Conservation (phyloP, 2,113 vertebrate species). For the Colossoma macropomum region DNA sequence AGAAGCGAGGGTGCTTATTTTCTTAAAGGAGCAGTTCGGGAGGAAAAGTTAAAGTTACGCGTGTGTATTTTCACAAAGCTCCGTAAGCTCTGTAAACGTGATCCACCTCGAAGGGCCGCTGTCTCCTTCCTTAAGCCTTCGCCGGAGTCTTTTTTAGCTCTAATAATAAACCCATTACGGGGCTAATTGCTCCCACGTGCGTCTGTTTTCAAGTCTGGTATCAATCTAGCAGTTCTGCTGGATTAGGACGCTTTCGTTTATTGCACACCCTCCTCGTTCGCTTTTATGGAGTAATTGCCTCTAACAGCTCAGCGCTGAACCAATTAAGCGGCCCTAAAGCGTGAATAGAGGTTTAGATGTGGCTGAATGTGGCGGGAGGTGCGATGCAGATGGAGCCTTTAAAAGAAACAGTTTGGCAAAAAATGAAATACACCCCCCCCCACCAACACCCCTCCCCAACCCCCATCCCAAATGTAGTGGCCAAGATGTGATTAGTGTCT, state of each 20-base stretch:
- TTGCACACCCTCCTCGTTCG: constrained; percentile 50
- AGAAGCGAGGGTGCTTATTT: constrained; percentile 25
- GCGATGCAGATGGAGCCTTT: not conserved
- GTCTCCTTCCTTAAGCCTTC: constrained; percentile 39
- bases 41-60: not conserved
- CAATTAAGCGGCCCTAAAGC: constrained; percentile 60
- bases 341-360: constrained; percentile 35
- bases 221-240: constrained; percentile 48
- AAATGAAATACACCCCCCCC: not conserved
- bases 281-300: constrained; percentile 63
- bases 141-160: constrained; percentile 25
- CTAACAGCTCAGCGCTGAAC: constrained; percentile 55
- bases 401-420: not conserved
- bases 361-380: not conserved
- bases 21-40: constrained; percentile 35
- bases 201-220: constrained; percentile 58
- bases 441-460: not conserved
- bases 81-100: not conserved
- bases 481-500: no score
- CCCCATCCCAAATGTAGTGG: no score
- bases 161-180: constrained; percentile 58
- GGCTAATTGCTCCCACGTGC: constrained; percentile 58
- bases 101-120: not conserved
- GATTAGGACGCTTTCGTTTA: constrained; percentile 55
- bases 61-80: constrained; percentile 30